These are phyloP conservation scores for Varanus salvator DNA, from an alignment of 2,113 vertebrate species.

Conservation along the genomic window DNA sequence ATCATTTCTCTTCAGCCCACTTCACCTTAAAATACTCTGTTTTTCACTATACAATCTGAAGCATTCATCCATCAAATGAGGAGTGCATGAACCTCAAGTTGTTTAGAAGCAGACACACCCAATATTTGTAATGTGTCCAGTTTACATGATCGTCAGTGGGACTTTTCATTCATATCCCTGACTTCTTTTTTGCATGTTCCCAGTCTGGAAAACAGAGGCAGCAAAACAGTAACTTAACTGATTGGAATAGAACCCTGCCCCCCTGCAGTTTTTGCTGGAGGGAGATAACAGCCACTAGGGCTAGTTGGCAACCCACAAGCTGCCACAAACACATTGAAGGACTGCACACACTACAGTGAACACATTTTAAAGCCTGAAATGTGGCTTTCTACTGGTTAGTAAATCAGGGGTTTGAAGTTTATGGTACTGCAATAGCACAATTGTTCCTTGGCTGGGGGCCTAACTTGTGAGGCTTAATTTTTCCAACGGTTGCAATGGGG, in stretches of 20 bases:
- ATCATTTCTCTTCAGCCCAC: background rate
- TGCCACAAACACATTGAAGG: too few species aligned
- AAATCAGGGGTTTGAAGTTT: background rate
- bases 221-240: background rate
- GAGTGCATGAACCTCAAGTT: too few species aligned
- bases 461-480: background rate
- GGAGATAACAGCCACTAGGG: too few species aligned
- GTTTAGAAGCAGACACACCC: background rate
- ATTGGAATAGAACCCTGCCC: background rate
- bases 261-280: background rate
- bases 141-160: background rate
- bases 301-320: background rate
- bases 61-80: background rate
- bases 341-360: background rate
- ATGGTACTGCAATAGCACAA: background rate
- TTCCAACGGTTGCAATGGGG: background rate
- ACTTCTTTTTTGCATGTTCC: background rate
- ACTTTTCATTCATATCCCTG: background rate
- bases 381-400: background rate
- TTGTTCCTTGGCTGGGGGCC: background rate
- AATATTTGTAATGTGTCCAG: background rate
- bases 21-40: background rate
- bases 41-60: background rate
- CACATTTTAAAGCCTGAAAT: too few species aligned
- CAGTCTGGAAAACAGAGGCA: background rate